Evolutionary conservation across 2,888 invertebrate species (phyloP).

Genomic region (Lasioglossum malachurum): DNA sequence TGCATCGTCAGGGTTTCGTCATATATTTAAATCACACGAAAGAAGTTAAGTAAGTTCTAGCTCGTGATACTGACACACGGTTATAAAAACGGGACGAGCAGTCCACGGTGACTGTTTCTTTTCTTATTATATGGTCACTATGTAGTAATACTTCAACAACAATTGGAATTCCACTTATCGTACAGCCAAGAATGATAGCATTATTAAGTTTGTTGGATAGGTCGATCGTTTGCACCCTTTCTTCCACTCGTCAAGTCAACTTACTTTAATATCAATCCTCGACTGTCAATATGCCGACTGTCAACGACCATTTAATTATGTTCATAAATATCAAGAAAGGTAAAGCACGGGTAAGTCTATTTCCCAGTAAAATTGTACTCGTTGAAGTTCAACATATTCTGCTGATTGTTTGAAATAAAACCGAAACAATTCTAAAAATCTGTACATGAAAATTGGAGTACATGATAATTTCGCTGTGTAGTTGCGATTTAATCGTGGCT

Average conservation of each 20-base stretch:
- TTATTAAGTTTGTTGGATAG: not conserved
- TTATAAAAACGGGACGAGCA: not conserved
- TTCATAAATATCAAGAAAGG: too few species aligned
- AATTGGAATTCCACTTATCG: not conserved
- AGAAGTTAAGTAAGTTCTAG: constrained; percentile 11
- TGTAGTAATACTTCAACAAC: not conserved
- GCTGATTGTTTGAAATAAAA: not conserved
- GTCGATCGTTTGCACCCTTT: not conserved
- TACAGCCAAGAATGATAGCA: not conserved
- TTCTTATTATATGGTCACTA: not conserved
- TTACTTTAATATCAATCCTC: not conserved
- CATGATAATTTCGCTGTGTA: not conserved
- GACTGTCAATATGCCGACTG: not conserved
- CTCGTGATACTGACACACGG: not conserved
- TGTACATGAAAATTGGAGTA: not conserved
- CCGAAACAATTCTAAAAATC: not conserved
- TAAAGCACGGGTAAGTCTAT: too few species aligned
- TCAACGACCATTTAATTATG: too few species aligned
- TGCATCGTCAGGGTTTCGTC: constrained; percentile 33
- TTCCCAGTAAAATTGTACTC: too few species aligned
- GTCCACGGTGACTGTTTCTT: not conserved
- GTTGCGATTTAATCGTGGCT: not conserved
- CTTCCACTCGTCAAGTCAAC: not conserved
- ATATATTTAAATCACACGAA: constrained; percentile 54
- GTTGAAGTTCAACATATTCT: not conserved